Percentiles rank a stretch among this genome's conserved stretches.
Evolutionary conservation across 2,797 vertebrate species (phyloP).

Genomic region (Falco berigora): DNA sequence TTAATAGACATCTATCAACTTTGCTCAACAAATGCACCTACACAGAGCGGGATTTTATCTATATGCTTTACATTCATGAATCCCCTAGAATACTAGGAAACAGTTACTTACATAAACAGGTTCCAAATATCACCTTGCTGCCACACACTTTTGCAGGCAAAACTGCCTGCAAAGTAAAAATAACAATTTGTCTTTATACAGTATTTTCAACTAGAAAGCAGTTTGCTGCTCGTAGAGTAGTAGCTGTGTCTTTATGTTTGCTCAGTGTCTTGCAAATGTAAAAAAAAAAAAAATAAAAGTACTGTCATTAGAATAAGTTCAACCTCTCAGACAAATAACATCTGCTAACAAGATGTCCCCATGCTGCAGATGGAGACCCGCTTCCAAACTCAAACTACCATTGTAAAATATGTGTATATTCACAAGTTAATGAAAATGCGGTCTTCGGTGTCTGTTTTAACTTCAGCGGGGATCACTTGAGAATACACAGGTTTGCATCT

Average conservation of each 20-base stretch:
- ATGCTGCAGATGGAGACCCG: not conserved
- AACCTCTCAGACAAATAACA: not conserved
- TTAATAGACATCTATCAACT: not conserved
- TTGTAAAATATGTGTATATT: not conserved
- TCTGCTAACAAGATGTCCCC: constrained; percentile 43
- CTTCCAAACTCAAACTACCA: not conserved
- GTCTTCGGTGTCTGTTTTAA: not conserved
- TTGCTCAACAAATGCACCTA: not conserved
- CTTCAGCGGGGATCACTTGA: not conserved
- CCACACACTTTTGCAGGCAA: not conserved
- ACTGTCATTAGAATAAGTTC: not conserved
- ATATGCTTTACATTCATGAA: not conserved
- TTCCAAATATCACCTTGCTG: not conserved
- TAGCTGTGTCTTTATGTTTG: not conserved
- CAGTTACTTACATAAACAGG: not conserved
- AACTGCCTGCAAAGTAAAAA: not conserved
- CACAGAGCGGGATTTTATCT: not conserved
- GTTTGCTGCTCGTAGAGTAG: not conserved
- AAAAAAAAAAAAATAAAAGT: not conserved
- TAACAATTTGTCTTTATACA: not conserved
- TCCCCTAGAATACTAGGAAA: not conserved
- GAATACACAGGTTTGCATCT: not conserved
- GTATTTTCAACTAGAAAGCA: not conserved
- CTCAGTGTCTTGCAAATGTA: not conserved
- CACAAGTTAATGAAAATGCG: not conserved